Base-by-base conservation (phyloP, 2,797 vertebrate genomes). In the Mycteria americana region DNA sequence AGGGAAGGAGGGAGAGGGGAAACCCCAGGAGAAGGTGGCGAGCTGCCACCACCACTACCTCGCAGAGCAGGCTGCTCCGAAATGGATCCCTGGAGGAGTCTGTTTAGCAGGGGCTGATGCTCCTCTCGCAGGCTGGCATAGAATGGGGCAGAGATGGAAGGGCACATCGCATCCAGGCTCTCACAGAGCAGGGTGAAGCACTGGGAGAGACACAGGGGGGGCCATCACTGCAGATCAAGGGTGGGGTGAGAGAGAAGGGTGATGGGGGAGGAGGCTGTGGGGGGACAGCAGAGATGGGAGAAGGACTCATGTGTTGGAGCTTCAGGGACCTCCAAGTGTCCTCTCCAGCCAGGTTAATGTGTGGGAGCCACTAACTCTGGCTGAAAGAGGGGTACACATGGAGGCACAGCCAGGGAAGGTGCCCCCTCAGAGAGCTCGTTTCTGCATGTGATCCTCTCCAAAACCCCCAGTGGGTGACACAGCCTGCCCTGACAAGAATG, bases 131-230 rank as follows among this genome's bases (percentile, higher is more conserved):
- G 95, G 68, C 95, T 96, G 85, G 64, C 76, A 51, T 98, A 98
- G 93, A 98, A 98, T 18, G 85, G 78, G 37, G 70, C 94, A 85
- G 98, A 98, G 74, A 97, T 0, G 10, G 96, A 90, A 22, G 37
- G 22, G 75, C 94, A 95, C 46, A 30, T 97, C 0, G 8, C 57
- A 28, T 98, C 98, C 97, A 98, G 88, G 46, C 79, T 86, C 93
- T 97, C 97, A 85, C 98, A 98, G 57, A 98, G 95, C 68, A 93
- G 72, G 24, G 43, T 95, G 82, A 98, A 98, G 82, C 98, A 98
- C 98, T 98, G 73, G 15, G 54, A 56, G 65, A 95, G 73, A 96
- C 27, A 91, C 45, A 53, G 30, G 45, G 15, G 25, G 22, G 76
- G 76, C 72, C 53, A 59, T 39, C 37, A 72, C 57, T 62, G 48